Percentiles rank a stretch among this genome's conserved stretches.
Evolutionary conservation across 1,140 invertebrate species (phyloP).

Genomic region (Hylyphantes graminicola): DNA sequence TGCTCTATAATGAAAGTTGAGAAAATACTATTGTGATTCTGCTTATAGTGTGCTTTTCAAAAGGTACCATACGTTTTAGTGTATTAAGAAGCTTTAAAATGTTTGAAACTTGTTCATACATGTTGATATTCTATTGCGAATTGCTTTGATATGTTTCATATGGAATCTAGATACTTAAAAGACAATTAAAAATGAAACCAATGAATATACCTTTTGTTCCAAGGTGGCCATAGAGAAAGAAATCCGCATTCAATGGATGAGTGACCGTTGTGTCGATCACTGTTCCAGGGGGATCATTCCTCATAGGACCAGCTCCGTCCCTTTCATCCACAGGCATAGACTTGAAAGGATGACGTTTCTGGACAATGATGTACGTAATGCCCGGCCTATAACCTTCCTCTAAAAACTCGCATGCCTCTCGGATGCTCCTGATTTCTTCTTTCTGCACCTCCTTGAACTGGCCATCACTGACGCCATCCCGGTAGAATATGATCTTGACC

Average conservation of each 20-base stretch:
- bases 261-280: slow-evolving; percentile 84
- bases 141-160: no score
- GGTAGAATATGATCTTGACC: slow-evolving; percentile 67
- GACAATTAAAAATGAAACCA: no score
- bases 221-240: slow-evolving; percentile 80
- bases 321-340: slow-evolving; percentile 60
- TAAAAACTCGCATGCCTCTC: slow-evolving; percentile 65
- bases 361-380: slow-evolving; percentile 63
- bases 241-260: slow-evolving; percentile 84
- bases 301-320: slow-evolving; percentile 64
- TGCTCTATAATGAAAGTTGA: no score
- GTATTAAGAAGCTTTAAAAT: no score
- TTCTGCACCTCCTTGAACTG: slow-evolving; percentile 67
- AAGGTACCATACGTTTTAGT: no score
- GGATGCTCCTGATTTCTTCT: slow-evolving; percentile 60
- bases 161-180: no score
- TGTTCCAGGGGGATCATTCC: slow-evolving; percentile 85
- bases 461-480: slow-evolving; percentile 71
- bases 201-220: slow-evolving; percentile 69
- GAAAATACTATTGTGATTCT: no score
- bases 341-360: slow-evolving; percentile 62
- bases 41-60: no score
- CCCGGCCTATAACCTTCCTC: slow-evolving; percentile 65
- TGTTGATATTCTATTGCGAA: no score
- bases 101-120: no score